A percentile compares a stretch with the other conserved stretches of the same genome.
Conservation (phyloP, 2,113 vertebrate species). For the Aptenodytes forsteri region DNA sequence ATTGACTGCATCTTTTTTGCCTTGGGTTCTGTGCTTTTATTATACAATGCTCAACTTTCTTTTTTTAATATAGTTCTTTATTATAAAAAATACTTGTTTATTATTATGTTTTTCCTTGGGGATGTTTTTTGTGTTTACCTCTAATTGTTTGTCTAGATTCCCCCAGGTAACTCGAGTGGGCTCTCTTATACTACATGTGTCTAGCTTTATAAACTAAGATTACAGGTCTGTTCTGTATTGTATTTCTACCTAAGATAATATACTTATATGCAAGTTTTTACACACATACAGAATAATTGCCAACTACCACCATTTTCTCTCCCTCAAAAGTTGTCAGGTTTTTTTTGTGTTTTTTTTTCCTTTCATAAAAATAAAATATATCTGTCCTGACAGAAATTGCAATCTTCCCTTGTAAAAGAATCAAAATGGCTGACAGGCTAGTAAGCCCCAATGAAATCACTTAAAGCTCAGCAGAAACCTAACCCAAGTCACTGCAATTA, state of each 20-base stretch:
- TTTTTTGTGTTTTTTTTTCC: not conserved
- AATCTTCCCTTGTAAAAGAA: not conserved
- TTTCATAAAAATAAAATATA: not conserved
- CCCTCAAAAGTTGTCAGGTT: not conserved
- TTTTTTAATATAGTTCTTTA: constrained; percentile 52
- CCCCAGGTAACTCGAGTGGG: not conserved
- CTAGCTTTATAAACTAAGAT: not conserved
- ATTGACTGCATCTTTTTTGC: constrained; percentile 37
- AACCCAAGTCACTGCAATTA: not conserved
- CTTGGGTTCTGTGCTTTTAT: constrained; percentile 59
- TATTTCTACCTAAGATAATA: not conserved
- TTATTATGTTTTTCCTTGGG: constrained; percentile 35
- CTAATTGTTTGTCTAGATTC: constrained; percentile 40
- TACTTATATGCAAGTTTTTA: not conserved
- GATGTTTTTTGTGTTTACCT: constrained; percentile 25
- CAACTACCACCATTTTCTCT: not conserved
- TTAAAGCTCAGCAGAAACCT: not conserved
- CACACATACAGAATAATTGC: not conserved
- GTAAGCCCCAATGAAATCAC: constrained; percentile 2
- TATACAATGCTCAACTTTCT: not conserved
- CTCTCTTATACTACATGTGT: not conserved
- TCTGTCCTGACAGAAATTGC: not conserved
- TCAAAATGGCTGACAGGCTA: not conserved
- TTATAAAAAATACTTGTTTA: constrained; percentile 43
- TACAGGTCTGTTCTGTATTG: not conserved